Base-by-base conservation (phyloP, 2,888 invertebrate genomes). In the Opisthograptis luteolata region DNA sequence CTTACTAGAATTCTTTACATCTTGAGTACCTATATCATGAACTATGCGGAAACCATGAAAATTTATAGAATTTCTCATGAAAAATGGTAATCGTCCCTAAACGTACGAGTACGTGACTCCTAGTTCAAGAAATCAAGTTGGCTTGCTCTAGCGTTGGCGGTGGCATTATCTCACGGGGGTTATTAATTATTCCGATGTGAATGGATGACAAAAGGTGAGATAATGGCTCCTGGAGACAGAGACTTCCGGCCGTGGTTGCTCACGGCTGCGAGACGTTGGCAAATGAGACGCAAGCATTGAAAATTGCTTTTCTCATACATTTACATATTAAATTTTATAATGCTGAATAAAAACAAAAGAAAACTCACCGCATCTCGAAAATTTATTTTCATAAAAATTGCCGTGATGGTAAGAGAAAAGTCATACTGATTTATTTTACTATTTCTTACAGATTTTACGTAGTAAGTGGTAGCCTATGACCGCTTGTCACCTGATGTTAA, bases 141-240 rank as follows among this genome's bases (percentile, higher is more conserved):
- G 31, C 25, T 42, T n/a, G 27, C 31, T 37, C 25, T 31, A 30
- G 30, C 37, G 62, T 64, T 75, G 74, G 68, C 69, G 71, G 58
- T 54, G 66, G 66, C 75, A 77, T 75, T 73, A 73, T 75, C 72
- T 70, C 65, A 62, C 61, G 36, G 43, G 47, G 32, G 66, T 78
- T 81, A 84, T 84, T 84, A 83, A 84, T 84, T 83, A 83, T 80
- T 79, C 77, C 68, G 51, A 69, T 74, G 73, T 80, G 82, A 83
- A 83, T 81, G 64, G 76, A 73, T 65, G 72, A 79, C 81, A 84
- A 83, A 79, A 80, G 82, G 76, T 80, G 68, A 81, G 80, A 84
- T 85, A 85, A 84, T 81, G 74, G 55, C 51, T 55, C 36, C 54
- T 50, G 31, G 45, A 56, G 60, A 44, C 44, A 30, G 35, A 49